Conservation (phyloP, 2,888 invertebrate genomes). For the Limnephilus marmoratus region DNA sequence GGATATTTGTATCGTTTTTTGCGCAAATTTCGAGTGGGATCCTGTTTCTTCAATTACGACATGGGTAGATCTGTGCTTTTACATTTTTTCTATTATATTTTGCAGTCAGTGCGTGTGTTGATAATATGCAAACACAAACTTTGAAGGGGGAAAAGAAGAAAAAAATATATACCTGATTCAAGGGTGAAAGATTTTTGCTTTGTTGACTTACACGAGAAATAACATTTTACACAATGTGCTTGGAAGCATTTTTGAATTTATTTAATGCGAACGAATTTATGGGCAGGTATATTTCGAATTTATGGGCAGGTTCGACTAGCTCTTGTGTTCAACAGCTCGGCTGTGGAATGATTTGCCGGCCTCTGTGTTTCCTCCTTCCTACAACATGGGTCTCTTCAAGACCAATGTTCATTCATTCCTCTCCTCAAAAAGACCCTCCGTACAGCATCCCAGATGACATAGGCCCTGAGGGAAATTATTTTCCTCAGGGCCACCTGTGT, state of each 20-base stretch:
- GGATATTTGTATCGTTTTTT: conserved; percentile 37
- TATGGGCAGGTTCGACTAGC: too few species aligned
- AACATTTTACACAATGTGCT: neutral
- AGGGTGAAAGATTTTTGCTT: neutral
- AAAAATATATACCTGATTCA: neutral
- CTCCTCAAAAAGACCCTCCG: too few species aligned
- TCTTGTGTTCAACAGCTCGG: too few species aligned
- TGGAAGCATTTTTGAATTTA: neutral
- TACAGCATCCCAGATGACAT: too few species aligned
- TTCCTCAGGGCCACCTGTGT: too few species aligned
- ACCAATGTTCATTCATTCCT: too few species aligned
- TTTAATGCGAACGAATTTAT: neutral
- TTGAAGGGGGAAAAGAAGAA: neutral
- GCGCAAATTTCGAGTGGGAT: conserved; percentile 11
- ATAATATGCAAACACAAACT: neutral
- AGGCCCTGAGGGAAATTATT: too few species aligned
- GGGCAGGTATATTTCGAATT: too few species aligned
- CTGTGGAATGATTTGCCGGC: too few species aligned
- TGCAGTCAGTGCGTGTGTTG: neutral
- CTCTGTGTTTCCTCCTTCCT: too few species aligned
- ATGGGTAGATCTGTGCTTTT: neutral
- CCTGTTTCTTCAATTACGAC: conserved; percentile 31
- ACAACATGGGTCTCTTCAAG: too few species aligned
- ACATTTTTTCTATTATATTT: neutral
- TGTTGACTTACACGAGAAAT: neutral